Percentiles rank a stretch among this genome's conserved stretches.
Evolutionary conservation across 64 coral and sea anemone species (phyloP).

Genomic region (Pachyseris speciosa): DNA sequence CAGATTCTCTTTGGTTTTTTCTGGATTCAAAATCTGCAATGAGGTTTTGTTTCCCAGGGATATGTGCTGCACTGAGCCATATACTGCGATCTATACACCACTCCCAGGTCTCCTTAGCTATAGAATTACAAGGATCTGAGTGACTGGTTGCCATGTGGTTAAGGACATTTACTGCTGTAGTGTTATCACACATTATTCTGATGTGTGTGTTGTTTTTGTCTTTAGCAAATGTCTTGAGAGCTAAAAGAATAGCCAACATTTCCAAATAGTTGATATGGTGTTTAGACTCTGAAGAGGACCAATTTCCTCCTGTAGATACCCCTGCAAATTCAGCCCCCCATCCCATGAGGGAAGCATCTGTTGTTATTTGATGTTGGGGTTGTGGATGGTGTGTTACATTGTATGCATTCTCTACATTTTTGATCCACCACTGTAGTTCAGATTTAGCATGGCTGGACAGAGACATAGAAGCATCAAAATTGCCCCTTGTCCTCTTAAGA

Average conservation of each 20-base stretch:
- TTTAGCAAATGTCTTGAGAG: constrained; percentile 27
- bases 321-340: constrained; percentile 38
- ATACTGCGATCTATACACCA: constrained; percentile 17
- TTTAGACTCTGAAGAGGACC: constrained; percentile 24
- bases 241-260: constrained; percentile 32
- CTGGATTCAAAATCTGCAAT: constrained; percentile 30
- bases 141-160: constrained; percentile 74
- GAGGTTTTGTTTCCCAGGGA: constrained; percentile 20
- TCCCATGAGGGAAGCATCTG: constrained; percentile 47
- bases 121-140: constrained; percentile 34
- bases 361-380: constrained; percentile 16
- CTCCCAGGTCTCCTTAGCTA: constrained; percentile 19
- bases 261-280: constrained; percentile 60
- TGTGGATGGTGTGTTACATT: neutral
- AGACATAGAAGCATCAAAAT: constrained; percentile 56
- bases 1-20: neutral
- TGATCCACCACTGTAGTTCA: constrained; percentile 57
- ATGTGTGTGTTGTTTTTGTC: constrained; percentile 13
- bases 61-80: constrained; percentile 46
- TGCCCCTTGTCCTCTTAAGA: constrained; percentile 22
- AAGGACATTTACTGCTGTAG: constrained; percentile 34
- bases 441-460: constrained; percentile 4
- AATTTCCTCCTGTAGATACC: constrained; percentile 27
- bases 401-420: neutral
- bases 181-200: constrained; percentile 42